A percentile compares a stretch with the other conserved stretches of the same genome.
Evolutionary conservation across 2,797 vertebrate genomes (phyloP).

Genomic region (Trachops cirrhosus): DNA sequence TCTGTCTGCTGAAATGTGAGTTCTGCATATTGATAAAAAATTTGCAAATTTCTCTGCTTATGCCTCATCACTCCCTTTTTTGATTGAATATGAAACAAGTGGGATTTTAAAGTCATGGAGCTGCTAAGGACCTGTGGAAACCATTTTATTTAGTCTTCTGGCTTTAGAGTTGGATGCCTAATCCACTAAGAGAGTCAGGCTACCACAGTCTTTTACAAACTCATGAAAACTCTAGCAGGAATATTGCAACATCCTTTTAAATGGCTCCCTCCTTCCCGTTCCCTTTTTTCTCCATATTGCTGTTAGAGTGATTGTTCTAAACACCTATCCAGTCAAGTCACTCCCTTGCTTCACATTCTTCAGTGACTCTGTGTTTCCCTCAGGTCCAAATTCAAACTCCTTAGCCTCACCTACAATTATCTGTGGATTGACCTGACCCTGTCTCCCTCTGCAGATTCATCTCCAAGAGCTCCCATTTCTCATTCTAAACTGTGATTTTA

Average conservation of each 20-base stretch:
- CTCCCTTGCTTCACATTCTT: neutral
- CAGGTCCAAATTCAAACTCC: neutral
- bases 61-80: slow-evolving; percentile 2
- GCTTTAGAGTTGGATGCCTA: neutral
- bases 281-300: neutral
- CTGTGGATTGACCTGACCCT: neutral
- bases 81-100: slow-evolving; percentile 46
- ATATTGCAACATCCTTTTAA: neutral
- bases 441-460: neutral
- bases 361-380: neutral
- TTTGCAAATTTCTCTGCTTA: slow-evolving; percentile 41
- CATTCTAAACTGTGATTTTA: neutral
- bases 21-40: slow-evolving; percentile 48
- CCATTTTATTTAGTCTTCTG: neutral
- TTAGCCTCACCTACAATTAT: neutral
- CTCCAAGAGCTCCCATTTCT: neutral
- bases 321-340: neutral
- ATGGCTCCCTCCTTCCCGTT: neutral
- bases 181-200: neutral
- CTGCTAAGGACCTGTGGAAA: neutral
- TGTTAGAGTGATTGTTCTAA: neutral
- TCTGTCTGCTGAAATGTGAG: neutral
- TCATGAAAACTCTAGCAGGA: neutral
- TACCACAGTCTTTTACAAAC: neutral
- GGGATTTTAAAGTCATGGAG: slow-evolving; percentile 18